Evolutionary conservation across 2,113 vertebrate species (phyloP).

Genomic region (Dromas ardeola): DNA sequence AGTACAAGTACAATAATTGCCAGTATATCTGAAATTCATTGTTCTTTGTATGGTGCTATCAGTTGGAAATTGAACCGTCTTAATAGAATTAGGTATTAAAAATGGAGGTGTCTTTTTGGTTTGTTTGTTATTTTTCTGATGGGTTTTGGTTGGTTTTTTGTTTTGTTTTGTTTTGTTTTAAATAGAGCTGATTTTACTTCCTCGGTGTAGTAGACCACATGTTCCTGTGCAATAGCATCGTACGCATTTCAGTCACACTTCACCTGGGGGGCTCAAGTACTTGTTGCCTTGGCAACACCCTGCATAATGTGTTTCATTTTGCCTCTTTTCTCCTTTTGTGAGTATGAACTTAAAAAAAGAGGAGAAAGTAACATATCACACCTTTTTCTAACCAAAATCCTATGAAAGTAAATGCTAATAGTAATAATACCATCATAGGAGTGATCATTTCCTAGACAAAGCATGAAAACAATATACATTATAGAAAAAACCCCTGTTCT

Average conservation of each 20-base stretch:
- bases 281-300: conserved; percentile 60
- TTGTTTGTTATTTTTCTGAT: neutral
- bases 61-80: neutral
- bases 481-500: neutral
- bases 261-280: conserved; percentile 13
- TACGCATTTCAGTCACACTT: conserved; percentile 23
- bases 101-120: neutral
- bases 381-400: neutral
- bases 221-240: neutral
- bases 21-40: neutral
- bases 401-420: neutral
- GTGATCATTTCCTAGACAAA: neutral
- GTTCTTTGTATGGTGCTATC: neutral
- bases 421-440: neutral
- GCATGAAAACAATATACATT: neutral
- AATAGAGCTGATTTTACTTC: neutral
- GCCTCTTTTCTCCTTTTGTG: neutral
- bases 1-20: neutral
- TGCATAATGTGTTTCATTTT: conserved; percentile 15
- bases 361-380: neutral
- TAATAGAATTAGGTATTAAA: conserved; percentile 20
- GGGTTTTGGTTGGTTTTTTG: neutral
- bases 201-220: neutral
- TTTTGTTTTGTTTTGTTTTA: neutral
- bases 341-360: neutral